Evolutionary conservation across 2,797 vertebrate genomes (phyloP).

Genomic region (Periparus ater): DNA sequence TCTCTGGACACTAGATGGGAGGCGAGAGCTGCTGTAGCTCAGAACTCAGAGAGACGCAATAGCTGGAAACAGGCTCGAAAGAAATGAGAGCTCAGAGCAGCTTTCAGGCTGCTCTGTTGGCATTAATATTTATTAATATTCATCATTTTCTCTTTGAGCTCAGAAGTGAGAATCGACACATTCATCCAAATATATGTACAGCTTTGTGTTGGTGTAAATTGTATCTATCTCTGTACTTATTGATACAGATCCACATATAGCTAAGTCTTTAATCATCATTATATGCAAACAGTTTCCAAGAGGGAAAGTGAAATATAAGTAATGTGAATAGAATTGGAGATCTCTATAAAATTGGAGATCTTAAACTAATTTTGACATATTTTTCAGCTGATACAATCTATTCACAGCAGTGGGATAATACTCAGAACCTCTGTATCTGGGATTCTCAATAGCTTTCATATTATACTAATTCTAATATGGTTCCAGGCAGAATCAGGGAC

Average conservation of each 20-base stretch:
- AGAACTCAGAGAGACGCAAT: background rate
- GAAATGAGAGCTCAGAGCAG: background rate
- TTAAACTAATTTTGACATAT: background rate
- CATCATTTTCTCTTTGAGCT: background rate
- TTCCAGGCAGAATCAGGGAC: background rate
- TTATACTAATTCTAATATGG: background rate
- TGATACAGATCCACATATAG: background rate
- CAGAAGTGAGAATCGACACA: background rate
- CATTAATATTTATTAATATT: background rate
- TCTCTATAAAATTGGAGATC: background rate
- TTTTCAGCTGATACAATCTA: background rate
- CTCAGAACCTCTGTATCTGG: background rate
- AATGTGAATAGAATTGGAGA: background rate
- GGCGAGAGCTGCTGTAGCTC: constrained; percentile 28
- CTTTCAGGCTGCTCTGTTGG: background rate
- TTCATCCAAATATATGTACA: background rate
- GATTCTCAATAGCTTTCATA: background rate
- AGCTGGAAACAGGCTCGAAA: background rate
- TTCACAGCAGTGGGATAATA: background rate
- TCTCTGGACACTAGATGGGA: constrained; percentile 62
- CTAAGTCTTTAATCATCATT: background rate
- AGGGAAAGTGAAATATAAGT: background rate
- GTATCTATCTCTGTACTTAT: background rate
- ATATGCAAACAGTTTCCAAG: background rate
- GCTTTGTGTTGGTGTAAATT: background rate